Evolutionary conservation across 2,888 invertebrate genomes (phyloP).

Genomic region (Neria commutata): DNA sequence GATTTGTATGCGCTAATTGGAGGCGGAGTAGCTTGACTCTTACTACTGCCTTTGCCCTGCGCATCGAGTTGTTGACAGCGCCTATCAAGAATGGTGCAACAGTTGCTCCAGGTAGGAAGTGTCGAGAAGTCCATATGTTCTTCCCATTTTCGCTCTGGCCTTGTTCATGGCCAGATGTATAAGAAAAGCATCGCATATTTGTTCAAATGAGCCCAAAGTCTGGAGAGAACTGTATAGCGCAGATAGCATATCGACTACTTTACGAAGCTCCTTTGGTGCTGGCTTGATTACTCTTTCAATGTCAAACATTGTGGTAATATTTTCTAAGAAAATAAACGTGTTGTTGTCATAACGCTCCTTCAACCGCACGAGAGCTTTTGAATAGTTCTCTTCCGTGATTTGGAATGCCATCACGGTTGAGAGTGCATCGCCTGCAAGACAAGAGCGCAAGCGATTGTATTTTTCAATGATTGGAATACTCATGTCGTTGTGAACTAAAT

Average conservation of each 20-base stretch:
- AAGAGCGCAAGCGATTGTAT: background rate
- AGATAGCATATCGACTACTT: slow-evolving; percentile 20
- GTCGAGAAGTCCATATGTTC: background rate
- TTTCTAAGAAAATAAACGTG: slow-evolving; percentile 13
- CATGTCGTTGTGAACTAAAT: background rate
- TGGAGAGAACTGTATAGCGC: slow-evolving; percentile 19
- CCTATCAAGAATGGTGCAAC: background rate
- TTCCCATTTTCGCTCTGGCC: background rate
- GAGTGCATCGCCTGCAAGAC: slow-evolving; percentile 1
- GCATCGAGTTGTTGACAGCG: background rate
- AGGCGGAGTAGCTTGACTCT: background rate
- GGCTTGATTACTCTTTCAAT: slow-evolving; percentile 13
- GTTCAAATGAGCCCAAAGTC: slow-evolving; percentile 18
- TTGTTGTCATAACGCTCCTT: background rate
- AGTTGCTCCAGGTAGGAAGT: background rate
- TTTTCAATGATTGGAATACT: slow-evolving; percentile 5
- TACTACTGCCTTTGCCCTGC: background rate
- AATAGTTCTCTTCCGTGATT: slow-evolving; percentile 1
- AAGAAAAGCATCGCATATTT: slow-evolving; percentile 24
- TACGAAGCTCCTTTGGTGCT: slow-evolving; percentile 10
- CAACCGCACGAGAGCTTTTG: background rate
- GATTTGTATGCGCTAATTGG: background rate
- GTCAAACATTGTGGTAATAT: slow-evolving; percentile 18
- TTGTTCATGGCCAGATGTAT: slow-evolving; percentile 17
- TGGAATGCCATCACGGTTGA: slow-evolving; percentile 1